These are phyloP conservation scores for Monopis laevigella DNA, from an alignment of 2,888 invertebrate genomes.

Conservation along the genomic window DNA sequence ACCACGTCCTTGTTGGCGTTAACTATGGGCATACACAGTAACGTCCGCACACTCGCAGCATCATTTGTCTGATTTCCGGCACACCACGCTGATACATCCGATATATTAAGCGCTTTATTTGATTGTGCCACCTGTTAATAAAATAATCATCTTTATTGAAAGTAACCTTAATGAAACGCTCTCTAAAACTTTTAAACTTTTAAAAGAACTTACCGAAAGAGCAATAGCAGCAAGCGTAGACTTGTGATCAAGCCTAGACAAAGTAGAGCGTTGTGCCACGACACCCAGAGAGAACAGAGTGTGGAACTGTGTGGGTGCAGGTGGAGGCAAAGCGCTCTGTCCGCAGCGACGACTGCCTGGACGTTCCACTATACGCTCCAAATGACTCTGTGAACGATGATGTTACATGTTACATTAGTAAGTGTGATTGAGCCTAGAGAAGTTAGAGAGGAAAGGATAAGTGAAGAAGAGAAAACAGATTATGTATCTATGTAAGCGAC, in stretches of 20 bases:
- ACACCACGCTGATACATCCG: constrained; percentile 85
- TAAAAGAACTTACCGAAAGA: constrained; percentile 49
- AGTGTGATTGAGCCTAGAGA: too few species aligned
- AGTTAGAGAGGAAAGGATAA: too few species aligned
- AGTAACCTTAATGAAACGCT: too few species aligned
- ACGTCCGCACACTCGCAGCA: constrained; percentile 77
- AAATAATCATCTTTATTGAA: too few species aligned
- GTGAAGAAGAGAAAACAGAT: too few species aligned
- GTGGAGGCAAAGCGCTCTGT: constrained; percentile 45
- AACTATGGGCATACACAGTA: constrained; percentile 92
- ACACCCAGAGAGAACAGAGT: constrained; percentile 86
- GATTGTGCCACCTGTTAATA: constrained; percentile 81
- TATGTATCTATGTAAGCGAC: too few species aligned
- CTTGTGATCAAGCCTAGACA: constrained; percentile 65
- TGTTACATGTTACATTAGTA: too few species aligned
- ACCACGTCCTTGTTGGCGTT: constrained; percentile 90
- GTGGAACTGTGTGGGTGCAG: constrained; percentile 75
- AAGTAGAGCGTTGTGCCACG: constrained; percentile 62
- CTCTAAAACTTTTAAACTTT: neutral
- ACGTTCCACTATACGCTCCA: constrained; percentile 87
- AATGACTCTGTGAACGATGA: constrained; percentile 78
- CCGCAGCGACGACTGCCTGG: constrained; percentile 68
- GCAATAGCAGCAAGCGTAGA: constrained; percentile 86
- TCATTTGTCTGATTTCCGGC: constrained; percentile 74
- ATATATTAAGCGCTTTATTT: constrained; percentile 90